Percentiles rank a stretch among this genome's conserved stretches.
Conservation (phyloP, 1,140 invertebrate genomes). For the Procambarus virginalis region DNA sequence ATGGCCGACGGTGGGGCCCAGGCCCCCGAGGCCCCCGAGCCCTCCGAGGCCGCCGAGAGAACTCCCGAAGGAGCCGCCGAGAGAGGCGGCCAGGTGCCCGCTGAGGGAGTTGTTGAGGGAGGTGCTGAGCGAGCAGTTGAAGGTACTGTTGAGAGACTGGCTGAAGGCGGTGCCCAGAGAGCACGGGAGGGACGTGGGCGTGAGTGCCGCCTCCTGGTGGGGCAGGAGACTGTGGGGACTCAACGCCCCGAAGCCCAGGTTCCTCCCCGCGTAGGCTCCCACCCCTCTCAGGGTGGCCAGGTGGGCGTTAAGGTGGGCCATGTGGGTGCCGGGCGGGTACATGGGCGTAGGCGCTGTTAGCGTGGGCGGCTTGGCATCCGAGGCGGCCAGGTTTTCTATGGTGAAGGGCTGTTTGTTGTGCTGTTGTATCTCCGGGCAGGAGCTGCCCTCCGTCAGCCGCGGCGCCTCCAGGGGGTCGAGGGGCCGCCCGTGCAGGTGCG, state of each 20-base stretch:
- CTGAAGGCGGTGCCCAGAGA: slow-evolving; percentile 56
- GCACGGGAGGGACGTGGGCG: slow-evolving; percentile 20
- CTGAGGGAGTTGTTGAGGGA: slow-evolving; percentile 36
- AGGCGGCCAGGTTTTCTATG: slow-evolving; percentile 55
- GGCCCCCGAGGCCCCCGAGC: slow-evolving; percentile 30
- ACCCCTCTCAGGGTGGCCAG: slow-evolving; percentile 39
- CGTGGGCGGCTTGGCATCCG: slow-evolving; percentile 59
- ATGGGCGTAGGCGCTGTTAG: slow-evolving; percentile 59
- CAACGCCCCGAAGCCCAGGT: slow-evolving; percentile 25
- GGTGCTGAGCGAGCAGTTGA: slow-evolving; percentile 39
- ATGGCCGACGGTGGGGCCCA: slow-evolving; percentile 24
- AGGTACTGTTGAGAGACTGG: slow-evolving; percentile 31
- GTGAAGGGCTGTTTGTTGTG: slow-evolving; percentile 57
- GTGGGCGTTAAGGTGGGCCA: slow-evolving; percentile 59
- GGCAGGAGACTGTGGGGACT: slow-evolving; percentile 9
- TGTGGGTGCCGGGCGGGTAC: slow-evolving; percentile 41
- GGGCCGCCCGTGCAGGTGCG: slow-evolving; percentile 47
- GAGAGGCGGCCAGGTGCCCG: slow-evolving; percentile 37
- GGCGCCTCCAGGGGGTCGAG: slow-evolving; percentile 45
- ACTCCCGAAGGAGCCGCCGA: slow-evolving; percentile 39
- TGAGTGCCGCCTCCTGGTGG: slow-evolving; percentile 28
- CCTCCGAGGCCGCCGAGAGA: slow-evolving; percentile 23
- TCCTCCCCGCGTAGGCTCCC: slow-evolving; percentile 37
- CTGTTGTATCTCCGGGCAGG: slow-evolving; percentile 33
- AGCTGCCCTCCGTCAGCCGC: slow-evolving; percentile 47